These are phyloP conservation scores for Lasioglossum oenotherae DNA, from an alignment of 2,888 invertebrate species.

Conservation along the genomic window DNA sequence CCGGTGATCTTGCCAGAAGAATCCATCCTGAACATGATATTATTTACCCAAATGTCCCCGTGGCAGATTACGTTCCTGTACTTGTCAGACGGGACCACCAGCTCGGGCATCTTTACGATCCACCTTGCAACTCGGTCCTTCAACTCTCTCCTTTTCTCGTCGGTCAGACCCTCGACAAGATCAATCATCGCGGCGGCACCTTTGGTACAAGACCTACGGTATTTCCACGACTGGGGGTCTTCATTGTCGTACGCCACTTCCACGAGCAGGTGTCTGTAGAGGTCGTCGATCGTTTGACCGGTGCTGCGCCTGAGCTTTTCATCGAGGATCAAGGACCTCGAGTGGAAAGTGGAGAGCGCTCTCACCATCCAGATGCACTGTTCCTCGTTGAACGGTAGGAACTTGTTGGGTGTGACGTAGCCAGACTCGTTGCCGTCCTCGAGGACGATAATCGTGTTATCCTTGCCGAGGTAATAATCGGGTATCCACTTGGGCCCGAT, in stretches of 20 bases:
- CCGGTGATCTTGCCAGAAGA: conserved; percentile 47
- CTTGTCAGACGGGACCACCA: conserved; percentile 57
- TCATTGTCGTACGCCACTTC: conserved; percentile 57
- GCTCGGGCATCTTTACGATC: conserved; percentile 23
- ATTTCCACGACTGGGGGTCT: conserved; percentile 26
- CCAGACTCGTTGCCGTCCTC: conserved; percentile 72
- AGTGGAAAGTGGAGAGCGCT: conserved; percentile 75
- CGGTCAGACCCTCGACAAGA: conserved; percentile 51
- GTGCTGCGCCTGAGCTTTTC: conserved; percentile 64
- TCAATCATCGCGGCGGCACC: conserved; percentile 60
- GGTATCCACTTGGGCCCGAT: conserved; percentile 61
- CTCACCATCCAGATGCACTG: conserved; percentile 68
- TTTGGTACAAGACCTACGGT: conserved; percentile 27
- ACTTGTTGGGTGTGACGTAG: conserved; percentile 71
- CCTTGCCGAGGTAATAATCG: conserved; percentile 69
- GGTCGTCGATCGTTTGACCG: conserved; percentile 57
- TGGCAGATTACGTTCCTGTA: conserved; percentile 75
- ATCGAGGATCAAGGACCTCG: conserved; percentile 75
- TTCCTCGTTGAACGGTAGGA: conserved; percentile 70
- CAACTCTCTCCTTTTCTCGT: conserved; percentile 54
- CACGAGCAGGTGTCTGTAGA: conserved; percentile 65
- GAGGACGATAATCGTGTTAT: conserved; percentile 70
- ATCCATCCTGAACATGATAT: conserved; percentile 76
- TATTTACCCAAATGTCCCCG: conserved; percentile 79
- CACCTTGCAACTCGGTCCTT: conserved; percentile 62